Evolutionary conservation across 2,113 vertebrate species (phyloP).

Genomic region (Trogon melanurus): DNA sequence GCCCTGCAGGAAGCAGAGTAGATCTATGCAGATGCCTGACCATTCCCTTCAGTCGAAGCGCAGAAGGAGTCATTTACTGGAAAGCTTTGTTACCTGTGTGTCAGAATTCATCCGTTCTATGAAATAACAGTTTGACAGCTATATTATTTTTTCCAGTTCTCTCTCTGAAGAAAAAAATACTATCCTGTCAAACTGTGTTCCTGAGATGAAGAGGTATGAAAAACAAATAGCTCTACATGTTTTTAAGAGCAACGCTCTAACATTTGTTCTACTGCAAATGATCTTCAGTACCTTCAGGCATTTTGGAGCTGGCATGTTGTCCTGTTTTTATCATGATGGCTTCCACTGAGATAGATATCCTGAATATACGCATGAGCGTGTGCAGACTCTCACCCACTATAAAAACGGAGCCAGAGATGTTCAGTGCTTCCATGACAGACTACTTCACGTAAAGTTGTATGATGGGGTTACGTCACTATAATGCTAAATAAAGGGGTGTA

Average conservation of each 20-base stretch:
- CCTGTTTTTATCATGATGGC: neutral
- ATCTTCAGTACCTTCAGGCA: neutral
- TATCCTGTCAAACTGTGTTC: neutral
- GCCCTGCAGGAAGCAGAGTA: neutral
- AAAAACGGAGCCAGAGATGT: neutral
- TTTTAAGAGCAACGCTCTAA: neutral
- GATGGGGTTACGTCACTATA: neutral
- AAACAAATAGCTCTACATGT: constrained; percentile 5
- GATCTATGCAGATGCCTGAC: neutral
- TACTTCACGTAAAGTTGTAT: rapidly evolving
- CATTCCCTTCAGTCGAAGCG: neutral
- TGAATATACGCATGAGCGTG: neutral
- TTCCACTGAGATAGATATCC: neutral
- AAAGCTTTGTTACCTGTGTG: neutral
- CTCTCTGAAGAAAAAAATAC: constrained; percentile 18
- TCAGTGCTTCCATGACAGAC: rapidly evolving
- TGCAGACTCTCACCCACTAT: neutral
- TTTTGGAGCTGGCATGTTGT: neutral
- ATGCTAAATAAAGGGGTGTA: neutral
- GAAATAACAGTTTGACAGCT: constrained; percentile 11
- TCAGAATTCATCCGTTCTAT: neutral
- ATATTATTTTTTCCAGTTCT: neutral
- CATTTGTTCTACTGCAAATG: neutral
- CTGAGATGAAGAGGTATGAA: constrained; percentile 10
- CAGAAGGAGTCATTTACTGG: rapidly evolving